phyloP scores from a whole-genome alignment of 2,888 invertebrate species.

The Drosophila mimetica region DNA sequence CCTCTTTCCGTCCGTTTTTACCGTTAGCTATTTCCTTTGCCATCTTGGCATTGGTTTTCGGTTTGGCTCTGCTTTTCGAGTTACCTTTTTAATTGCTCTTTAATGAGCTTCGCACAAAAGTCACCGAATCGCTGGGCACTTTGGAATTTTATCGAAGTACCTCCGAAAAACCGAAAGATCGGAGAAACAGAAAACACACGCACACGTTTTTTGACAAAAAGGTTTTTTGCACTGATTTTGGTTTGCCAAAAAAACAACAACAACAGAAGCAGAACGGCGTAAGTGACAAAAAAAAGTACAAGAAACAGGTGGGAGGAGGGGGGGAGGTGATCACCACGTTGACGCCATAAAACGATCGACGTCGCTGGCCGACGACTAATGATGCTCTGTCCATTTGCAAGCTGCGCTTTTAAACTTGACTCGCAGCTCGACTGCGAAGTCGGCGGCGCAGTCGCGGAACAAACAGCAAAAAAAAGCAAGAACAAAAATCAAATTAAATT shows the following conservation, averaged over 20 bases:
- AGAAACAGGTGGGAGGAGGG: constrained; percentile 32
- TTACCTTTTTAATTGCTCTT: neutral
- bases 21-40: constrained; percentile 15
- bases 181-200: constrained; percentile 6
- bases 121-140: constrained; percentile 1
- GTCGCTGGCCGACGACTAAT: constrained; percentile 56
- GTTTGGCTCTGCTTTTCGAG: neutral
- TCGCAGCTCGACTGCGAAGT: constrained; percentile 1
- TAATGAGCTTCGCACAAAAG: constrained; percentile 5
- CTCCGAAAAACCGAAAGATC: neutral
- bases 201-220: constrained; percentile 25
- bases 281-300: neutral
- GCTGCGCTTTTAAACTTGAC: constrained; percentile 56
- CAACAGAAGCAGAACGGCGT: no score
- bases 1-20: constrained; percentile 18
- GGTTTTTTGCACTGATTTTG: constrained; percentile 22
- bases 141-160: constrained; percentile 53
- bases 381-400: constrained; percentile 46
- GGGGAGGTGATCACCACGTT: constrained; percentile 26
- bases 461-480: constrained; percentile 21
- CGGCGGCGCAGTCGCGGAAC: neutral
- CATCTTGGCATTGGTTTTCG: constrained; percentile 16
- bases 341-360: constrained; percentile 35
- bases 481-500: constrained; percentile 40
- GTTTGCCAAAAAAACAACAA: constrained; percentile 2